Evolutionary conservation across 2,797 vertebrate species (phyloP).

Genomic region (Argyrosomus regius): DNA sequence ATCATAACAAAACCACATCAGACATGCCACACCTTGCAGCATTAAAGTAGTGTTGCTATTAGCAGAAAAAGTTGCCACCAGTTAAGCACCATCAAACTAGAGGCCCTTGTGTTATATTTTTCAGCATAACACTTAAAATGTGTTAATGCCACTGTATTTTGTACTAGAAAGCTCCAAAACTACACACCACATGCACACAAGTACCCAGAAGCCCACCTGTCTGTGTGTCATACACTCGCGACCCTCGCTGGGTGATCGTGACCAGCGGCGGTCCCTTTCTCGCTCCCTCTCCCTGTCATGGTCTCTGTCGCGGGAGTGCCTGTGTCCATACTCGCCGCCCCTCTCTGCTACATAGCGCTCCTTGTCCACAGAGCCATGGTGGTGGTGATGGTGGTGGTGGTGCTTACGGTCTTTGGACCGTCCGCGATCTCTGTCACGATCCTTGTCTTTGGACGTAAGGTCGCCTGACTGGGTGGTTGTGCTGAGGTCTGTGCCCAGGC

Average conservation of each 20-base stretch:
- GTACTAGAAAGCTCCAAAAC: not conserved
- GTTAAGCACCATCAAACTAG: conserved; percentile 25
- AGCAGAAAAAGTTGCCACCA: not conserved
- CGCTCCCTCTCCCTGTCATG: conserved; percentile 73
- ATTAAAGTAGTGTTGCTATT: not conserved
- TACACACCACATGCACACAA: conserved; percentile 14
- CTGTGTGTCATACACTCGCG: conserved; percentile 92
- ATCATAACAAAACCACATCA: not conserved
- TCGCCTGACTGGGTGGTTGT: conserved; percentile 93
- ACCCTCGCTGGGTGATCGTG: conserved; percentile 94
- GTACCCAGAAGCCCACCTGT: conserved; percentile 90
- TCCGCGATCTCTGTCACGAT: conserved; percentile 91
- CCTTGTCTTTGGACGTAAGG: conserved; percentile 90
- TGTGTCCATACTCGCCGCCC: conserved; percentile 86
- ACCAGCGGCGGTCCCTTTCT: conserved; percentile 89
- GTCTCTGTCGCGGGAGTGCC: conserved; percentile 81
- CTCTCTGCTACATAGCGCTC: conserved; percentile 88
- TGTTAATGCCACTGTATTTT: not conserved
- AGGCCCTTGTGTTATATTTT: conserved; percentile 12
- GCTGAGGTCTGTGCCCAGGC: conserved; percentile 92
- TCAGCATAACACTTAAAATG: conserved; percentile 5
- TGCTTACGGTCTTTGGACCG: conserved; percentile 93
- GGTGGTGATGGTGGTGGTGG: conserved; percentile 90
- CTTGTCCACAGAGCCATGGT: conserved; percentile 89
- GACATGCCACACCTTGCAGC: not conserved